phyloP scores from a whole-genome alignment of 2,888 invertebrate species.

The Disparrhopalites patrizii region DNA sequence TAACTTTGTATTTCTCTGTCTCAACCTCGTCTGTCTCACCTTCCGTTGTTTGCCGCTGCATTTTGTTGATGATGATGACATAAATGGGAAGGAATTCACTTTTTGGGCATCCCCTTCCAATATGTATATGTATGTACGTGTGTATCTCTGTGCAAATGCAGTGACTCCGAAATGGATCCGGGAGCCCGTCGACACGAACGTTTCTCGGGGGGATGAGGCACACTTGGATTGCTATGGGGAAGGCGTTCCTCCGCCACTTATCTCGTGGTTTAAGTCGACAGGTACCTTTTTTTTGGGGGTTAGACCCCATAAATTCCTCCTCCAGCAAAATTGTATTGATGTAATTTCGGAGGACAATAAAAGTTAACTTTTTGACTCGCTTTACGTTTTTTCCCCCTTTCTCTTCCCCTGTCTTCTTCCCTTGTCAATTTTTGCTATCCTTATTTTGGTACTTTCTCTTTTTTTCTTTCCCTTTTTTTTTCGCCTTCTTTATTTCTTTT shows the following conservation, averaged over 20 bases:
- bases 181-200: conserved; percentile 44
- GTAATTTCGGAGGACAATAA: background rate
- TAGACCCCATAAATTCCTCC: conserved; percentile 2
- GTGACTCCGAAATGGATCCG: conserved; percentile 45
- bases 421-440: background rate
- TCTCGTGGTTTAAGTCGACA: conserved; percentile 39
- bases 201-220: conserved; percentile 42
- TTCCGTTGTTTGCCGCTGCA: too few species aligned
- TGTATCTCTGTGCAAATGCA: too few species aligned
- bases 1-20: background rate
- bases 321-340: background rate
- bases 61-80: too few species aligned
- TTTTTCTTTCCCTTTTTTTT: background rate
- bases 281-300: conserved; percentile 29
- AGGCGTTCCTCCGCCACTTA: conserved; percentile 40
- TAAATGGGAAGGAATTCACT: too few species aligned
- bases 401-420: background rate
- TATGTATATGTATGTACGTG: too few species aligned
- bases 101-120: too few species aligned
- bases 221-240: conserved; percentile 40
- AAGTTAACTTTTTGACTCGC: conserved; percentile 7
- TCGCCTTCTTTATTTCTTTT: background rate
- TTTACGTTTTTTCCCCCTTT: background rate
- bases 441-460: background rate
- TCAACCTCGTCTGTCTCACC: background rate